Conservation (phyloP, 2,113 vertebrate genomes). For the Otus sunia region DNA sequence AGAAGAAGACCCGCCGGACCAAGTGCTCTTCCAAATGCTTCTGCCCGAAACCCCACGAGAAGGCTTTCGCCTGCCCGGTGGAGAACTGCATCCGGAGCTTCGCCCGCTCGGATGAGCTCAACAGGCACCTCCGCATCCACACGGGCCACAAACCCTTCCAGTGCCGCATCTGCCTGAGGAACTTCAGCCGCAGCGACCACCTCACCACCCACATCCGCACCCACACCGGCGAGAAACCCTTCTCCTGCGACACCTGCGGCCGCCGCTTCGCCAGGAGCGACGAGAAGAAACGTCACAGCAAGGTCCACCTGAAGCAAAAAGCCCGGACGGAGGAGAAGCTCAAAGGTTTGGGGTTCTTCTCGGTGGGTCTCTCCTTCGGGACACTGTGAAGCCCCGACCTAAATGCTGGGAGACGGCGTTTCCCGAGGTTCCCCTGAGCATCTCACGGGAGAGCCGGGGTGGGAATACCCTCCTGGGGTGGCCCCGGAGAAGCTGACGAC, state of each 20-base stretch:
- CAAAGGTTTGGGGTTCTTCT: constrained; percentile 80
- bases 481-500: neutral
- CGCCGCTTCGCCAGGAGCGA: constrained; percentile 93
- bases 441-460: neutral
- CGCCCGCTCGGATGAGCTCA: constrained; percentile 94
- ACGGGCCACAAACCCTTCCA: constrained; percentile 98
- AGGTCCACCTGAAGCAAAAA: constrained; percentile 95
- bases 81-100: constrained; percentile 94
- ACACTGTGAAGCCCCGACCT: neutral
- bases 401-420: neutral
- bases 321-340: constrained; percentile 93
- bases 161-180: constrained; percentile 96
- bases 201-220: constrained; percentile 97
- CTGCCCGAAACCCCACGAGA: constrained; percentile 90
- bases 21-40: constrained; percentile 86
- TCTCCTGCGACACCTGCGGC: constrained; percentile 95
- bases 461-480: neutral
- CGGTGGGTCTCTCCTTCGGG: constrained; percentile 77
- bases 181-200: constrained; percentile 97
- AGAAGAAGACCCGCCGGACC: constrained; percentile 77
- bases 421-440: neutral
- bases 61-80: constrained; percentile 94
- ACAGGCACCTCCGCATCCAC: constrained; percentile 95
- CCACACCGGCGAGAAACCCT: constrained; percentile 97
- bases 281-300: constrained; percentile 93